Evolutionary conservation across 2,113 vertebrate species (phyloP).

Genomic region (Tachycineta bicolor): DNA sequence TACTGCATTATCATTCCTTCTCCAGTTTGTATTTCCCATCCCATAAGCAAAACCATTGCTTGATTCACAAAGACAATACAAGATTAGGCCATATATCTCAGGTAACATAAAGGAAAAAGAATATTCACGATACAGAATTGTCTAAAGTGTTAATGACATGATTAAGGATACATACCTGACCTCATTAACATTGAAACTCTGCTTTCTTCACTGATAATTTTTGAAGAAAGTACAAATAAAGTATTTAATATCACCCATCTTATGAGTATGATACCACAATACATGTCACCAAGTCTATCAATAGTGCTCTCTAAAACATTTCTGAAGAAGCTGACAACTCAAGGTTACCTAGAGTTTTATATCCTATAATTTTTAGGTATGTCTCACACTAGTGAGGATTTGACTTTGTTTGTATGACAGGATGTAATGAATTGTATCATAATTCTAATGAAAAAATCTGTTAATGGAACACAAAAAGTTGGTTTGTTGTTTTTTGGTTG

Average conservation of each 20-base stretch:
- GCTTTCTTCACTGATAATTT: neutral
- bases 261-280: neutral
- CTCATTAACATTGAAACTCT: neutral
- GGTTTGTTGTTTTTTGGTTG: too few relatives aligned
- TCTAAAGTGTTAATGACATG: neutral
- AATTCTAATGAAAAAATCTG: neutral
- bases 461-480: neutral
- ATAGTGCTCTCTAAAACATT: neutral
- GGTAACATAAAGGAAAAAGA: neutral
- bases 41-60: neutral
- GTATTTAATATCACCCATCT: neutral
- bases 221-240: neutral
- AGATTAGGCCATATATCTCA: neutral
- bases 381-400: neutral
- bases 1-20: neutral
- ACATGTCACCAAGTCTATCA: neutral
- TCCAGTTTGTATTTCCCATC: neutral
- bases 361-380: neutral
- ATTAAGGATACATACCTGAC: neutral
- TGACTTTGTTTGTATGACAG: neutral
- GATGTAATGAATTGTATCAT: neutral
- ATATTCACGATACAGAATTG: neutral
- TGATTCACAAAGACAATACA: neutral
- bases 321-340: neutral
- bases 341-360: neutral